Base-by-base conservation (phyloP, 2,113 vertebrate genomes). In the Ginglymostoma cirratum region DNA sequence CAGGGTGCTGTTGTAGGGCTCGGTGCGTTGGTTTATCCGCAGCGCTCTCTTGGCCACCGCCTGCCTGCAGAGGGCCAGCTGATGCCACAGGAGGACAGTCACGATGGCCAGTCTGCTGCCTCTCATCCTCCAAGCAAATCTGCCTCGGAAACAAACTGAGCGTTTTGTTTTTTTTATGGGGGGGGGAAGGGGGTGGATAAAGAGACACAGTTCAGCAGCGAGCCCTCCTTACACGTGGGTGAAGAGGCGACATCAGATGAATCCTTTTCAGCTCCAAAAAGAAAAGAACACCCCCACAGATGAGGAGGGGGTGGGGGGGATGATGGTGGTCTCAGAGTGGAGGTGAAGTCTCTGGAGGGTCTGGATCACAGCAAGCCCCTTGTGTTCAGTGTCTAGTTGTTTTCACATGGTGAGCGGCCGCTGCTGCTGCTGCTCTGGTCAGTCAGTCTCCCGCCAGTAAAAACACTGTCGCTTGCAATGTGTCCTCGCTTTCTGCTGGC, bases 61-160 rank as follows among this genome's bases (percentile, higher is more conserved):
- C 21, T 97, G 98, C 94, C 97, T 96, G 95, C 97, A 96, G 72
- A 98, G 96, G 42, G 96, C 95, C 48, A 98, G 97, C 96, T 98
- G 98, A 65, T 98, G 98, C 97, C 98, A 98, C 72, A 99, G 97
- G 96, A 99, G 96, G 5, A 97, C 97, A 85, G 97, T 96, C 96
- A 98, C 96, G 21, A 98, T 96, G 0, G 98, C 97, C 97, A 98
- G 97, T 95, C 97, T 97, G 98, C 98, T 98, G 96, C 97, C 97
- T 97, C 97, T 97, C 97, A 98, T 98, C 97, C 97, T 98, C 97
- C 96, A 65, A 89, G 21, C 85, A 8, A 5, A 30, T 96, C 30
- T 48, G 55, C 45, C 23, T 70, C 21, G n/a, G 30, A n/a, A 93
- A n/a, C 65, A 42, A 42, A n/a, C 72, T 96, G 67, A 67, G 90